Base-by-base conservation (phyloP, 2,797 vertebrate genomes). In the Eleutherodactylus coqui region DNA sequence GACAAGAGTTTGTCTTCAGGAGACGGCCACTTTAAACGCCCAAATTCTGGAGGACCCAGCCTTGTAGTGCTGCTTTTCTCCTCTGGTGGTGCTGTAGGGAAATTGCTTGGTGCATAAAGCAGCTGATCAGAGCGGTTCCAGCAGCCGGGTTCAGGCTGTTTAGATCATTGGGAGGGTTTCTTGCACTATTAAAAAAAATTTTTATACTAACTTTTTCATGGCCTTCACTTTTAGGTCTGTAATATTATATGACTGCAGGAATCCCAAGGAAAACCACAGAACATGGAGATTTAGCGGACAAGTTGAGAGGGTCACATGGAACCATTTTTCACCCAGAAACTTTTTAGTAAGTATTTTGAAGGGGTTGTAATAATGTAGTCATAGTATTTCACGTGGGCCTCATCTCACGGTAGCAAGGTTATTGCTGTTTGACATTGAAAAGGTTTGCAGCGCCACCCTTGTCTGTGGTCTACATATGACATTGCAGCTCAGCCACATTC, bases 251-350 rank as follows among this genome's bases (percentile, higher is more conserved):
- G 98, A 99, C 90, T 99, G 98, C 88, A 96, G 98, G 19, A 98
- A 93, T 91, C 97, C 98, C 1, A 93, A 97, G 32, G 93, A 93
- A 80, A 96, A 92, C 89, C 92, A 95, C 85, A 94, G 97, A 1
- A 92, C 94, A 13, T 99, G 98, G 98, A 91, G 96, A 14, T 99
- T 99, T 75, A 99, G 98, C 1, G 97, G 97, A 5, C 96, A 98
- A 89, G 97, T 99, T 34, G 98, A 99, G 91, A 95, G 97, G 58
- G 92, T 99, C 21, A 92, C 91, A 3, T 99, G 98, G 98, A 95
- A 99, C 91, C 97, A 97, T 88, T 99, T 99, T 86, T 97, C 97
- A 45, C 97, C 98, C 0, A 97, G 94, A 83, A 94, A 98, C 91
- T 99, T 98, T 91, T 93, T 99, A 93, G 98, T 99, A 90, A 95